A percentile compares a stretch with the other conserved stretches of the same genome.
These are phyloP conservation scores for Paratrypauchen microcephalus DNA, from an alignment of 2,797 vertebrate species.

Conservation along the genomic window DNA sequence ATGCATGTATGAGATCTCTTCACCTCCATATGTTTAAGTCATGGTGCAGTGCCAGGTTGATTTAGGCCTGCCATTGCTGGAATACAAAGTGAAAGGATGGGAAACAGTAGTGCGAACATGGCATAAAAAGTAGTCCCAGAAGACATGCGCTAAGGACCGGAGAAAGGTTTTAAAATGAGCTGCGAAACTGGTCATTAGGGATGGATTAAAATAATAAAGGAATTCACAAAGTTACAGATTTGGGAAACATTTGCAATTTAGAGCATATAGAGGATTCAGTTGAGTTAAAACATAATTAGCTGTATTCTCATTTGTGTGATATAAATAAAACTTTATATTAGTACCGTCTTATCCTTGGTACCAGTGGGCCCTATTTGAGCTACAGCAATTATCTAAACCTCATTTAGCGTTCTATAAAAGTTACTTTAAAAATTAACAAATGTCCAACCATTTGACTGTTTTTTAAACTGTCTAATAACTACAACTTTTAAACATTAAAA, in stretches of 20 bases:
- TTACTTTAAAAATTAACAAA: too few species aligned
- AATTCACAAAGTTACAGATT: background rate
- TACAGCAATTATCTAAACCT: background rate
- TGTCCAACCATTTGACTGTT: too few species aligned
- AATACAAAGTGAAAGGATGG: slow-evolving; percentile 10
- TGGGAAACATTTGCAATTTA: background rate
- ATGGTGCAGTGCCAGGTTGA: background rate
- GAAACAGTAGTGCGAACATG: background rate
- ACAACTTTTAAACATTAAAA: too few species aligned
- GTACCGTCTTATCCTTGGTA: background rate
- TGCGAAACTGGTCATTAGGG: background rate
- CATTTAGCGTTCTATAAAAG: background rate
- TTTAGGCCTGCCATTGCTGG: background rate
- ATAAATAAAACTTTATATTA: background rate
- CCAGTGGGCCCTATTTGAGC: background rate
- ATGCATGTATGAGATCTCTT: slow-evolving; percentile 36
- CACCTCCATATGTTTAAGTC: slow-evolving; percentile 21
- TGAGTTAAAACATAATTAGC: background rate
- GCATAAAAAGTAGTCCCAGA: background rate
- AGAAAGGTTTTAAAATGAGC: background rate
- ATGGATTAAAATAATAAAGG: background rate
- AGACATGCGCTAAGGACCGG: background rate
- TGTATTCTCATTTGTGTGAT: background rate
- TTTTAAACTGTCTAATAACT: too few species aligned
- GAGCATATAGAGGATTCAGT: background rate